These are phyloP conservation scores for Polypterus senegalus DNA, from an alignment of 2,113 vertebrate species.

Conservation along the genomic window DNA sequence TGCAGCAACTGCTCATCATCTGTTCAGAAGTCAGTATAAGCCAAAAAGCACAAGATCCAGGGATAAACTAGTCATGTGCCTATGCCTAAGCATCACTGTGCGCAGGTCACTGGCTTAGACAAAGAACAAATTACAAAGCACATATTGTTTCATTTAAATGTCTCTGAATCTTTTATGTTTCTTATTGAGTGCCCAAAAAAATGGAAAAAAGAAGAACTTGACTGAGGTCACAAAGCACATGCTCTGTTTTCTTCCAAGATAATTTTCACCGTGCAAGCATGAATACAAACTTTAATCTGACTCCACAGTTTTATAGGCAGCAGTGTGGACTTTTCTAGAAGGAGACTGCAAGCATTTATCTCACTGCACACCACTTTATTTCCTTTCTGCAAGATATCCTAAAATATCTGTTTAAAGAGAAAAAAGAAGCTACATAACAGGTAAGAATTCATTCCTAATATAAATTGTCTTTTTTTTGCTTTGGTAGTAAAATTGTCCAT, in stretches of 20 bases:
- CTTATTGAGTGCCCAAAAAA: slow-evolving; percentile 41
- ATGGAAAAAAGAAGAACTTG: slow-evolving; percentile 36
- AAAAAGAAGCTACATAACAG: too few relatives aligned
- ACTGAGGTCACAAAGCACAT: slow-evolving; percentile 43
- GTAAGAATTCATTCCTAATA: too few relatives aligned
- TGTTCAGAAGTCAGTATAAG: too few relatives aligned
- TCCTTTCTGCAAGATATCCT: not conserved
- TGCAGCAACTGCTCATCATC: too few relatives aligned
- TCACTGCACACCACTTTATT: slow-evolving; percentile 22
- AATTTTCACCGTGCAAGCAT: slow-evolving; percentile 37
- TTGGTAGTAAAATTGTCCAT: too few relatives aligned
- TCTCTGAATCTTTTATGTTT: slow-evolving; percentile 34
- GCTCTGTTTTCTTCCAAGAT: slow-evolving; percentile 39
- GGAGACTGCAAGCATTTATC: slow-evolving; percentile 33
- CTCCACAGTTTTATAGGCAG: slow-evolving; percentile 31
- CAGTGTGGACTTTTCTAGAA: slow-evolving; percentile 29
- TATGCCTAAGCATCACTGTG: too few relatives aligned
- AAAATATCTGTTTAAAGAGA: too few relatives aligned
- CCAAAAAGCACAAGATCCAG: too few relatives aligned
- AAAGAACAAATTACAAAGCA: slow-evolving; percentile 8
- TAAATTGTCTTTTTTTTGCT: too few relatives aligned
- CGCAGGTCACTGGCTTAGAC: not conserved
- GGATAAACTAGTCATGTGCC: too few relatives aligned
- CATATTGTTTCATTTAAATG: slow-evolving; percentile 40
- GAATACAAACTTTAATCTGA: slow-evolving; percentile 34